These are phyloP conservation scores for Cynaeus angustus DNA, from an alignment of 2,888 invertebrate species.

Conservation along the genomic window DNA sequence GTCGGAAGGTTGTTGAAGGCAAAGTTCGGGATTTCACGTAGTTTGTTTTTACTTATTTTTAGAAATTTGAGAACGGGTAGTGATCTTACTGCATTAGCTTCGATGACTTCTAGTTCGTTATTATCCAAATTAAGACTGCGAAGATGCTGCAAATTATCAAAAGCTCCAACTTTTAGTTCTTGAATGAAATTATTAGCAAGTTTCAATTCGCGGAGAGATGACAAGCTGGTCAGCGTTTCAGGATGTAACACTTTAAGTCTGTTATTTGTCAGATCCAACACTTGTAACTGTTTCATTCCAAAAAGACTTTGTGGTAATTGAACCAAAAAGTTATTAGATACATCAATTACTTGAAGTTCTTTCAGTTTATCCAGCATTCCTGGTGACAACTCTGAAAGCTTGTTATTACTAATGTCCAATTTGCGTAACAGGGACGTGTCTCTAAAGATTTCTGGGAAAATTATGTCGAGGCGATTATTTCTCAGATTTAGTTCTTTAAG, in stretches of 20 bases:
- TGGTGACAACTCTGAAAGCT: constrained; percentile 80
- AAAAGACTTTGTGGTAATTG: constrained; percentile 83
- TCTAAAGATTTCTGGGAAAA: constrained; percentile 81
- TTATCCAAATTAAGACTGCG: constrained; percentile 86
- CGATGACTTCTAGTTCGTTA: constrained; percentile 85
- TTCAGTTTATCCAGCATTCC: constrained; percentile 78
- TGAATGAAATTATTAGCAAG: constrained; percentile 84
- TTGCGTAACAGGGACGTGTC: constrained; percentile 78
- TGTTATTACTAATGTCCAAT: constrained; percentile 85
- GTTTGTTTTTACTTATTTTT: constrained; percentile 80
- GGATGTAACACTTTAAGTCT: constrained; percentile 81
- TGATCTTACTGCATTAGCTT: constrained; percentile 81
- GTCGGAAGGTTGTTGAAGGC: constrained; percentile 86
- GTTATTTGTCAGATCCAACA: constrained; percentile 87
- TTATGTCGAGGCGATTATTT: constrained; percentile 83
- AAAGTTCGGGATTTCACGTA: constrained; percentile 83
- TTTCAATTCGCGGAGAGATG: constrained; percentile 81
- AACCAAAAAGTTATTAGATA: constrained; percentile 84
- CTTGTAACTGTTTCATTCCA: constrained; percentile 79
- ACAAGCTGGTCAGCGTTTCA: constrained; percentile 81
- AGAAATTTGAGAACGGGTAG: constrained; percentile 78
- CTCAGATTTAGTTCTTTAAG: constrained; percentile 83
- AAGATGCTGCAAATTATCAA: constrained; percentile 81
- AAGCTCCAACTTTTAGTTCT: constrained; percentile 81
- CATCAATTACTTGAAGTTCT: constrained; percentile 82